phyloP scores from a whole-genome alignment of 1,140 invertebrate species.

The Zophobas atratus region DNA sequence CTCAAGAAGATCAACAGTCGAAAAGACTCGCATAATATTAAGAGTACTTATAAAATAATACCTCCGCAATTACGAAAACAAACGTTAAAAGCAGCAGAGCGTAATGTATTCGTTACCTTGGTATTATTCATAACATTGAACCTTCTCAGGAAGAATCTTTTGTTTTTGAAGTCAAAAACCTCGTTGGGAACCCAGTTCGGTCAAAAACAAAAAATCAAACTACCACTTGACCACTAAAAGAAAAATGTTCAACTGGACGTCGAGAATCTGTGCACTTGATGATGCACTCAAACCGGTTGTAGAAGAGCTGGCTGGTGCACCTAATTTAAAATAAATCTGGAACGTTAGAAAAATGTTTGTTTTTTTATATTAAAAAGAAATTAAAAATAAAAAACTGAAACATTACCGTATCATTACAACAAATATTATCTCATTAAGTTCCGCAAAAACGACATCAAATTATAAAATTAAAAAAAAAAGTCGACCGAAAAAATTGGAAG shows the following conservation, averaged over 20 bases:
- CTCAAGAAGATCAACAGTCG: constrained; percentile 23
- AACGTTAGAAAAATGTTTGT: too few species aligned
- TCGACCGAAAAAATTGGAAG: neutral
- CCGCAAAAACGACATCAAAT: too few species aligned
- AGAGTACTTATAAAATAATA: constrained; percentile 25
- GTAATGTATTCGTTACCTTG: constrained; percentile 46
- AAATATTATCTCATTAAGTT: too few species aligned
- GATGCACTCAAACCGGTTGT: constrained; percentile 18
- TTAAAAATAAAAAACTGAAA: too few species aligned
- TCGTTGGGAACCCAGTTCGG: constrained; percentile 23
- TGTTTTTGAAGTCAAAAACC: constrained; percentile 42
- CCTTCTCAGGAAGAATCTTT: constrained; percentile 27
- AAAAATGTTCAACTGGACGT: neutral
- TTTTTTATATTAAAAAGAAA: too few species aligned
- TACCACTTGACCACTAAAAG: constrained; percentile 17
- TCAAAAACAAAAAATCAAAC: neutral
- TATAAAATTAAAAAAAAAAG: neutral
- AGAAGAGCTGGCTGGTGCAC: neutral
- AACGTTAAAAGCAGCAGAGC: constrained; percentile 40
- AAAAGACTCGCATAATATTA: constrained; percentile 42
- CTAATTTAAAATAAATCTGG: neutral
- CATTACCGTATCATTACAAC: too few species aligned
- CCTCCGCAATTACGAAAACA: constrained; percentile 34
- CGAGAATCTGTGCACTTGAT: constrained; percentile 4
- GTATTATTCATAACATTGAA: constrained; percentile 46